Evolutionary conservation across 2,113 vertebrate genomes (phyloP).

Genomic region (Hypomesus transpacificus): DNA sequence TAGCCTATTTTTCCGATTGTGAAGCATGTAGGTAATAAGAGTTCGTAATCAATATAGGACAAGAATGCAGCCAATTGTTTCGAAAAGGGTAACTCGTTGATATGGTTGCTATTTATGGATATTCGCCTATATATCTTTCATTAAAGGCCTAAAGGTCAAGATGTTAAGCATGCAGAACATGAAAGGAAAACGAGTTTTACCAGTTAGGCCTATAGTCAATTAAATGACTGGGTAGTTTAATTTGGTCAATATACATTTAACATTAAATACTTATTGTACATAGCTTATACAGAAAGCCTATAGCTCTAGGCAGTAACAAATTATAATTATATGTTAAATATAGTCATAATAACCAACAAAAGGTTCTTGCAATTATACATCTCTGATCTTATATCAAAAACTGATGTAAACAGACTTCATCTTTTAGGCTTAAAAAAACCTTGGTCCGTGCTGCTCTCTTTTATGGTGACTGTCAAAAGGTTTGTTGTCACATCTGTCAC

Average conservation of each 20-base stretch:
- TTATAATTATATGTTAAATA: constrained; percentile 42
- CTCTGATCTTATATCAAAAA: not conserved
- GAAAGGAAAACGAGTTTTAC: not conserved
- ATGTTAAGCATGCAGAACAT: not conserved
- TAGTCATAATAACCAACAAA: constrained; percentile 24
- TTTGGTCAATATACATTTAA: constrained; percentile 9
- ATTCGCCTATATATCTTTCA: no score
- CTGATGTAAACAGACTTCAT: constrained; percentile 67
- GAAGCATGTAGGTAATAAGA: no score
- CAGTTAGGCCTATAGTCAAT: not conserved
- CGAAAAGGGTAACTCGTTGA: no score
- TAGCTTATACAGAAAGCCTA: not conserved
- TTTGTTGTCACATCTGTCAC: constrained; percentile 97
- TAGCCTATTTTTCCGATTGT: no score
- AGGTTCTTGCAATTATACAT: not conserved
- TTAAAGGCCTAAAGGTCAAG: no score
- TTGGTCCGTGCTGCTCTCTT: constrained; percentile 95
- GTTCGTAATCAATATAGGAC: no score
- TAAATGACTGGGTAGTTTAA: not conserved
- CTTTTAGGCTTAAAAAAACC: constrained; percentile 93
- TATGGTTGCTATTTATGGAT: no score
- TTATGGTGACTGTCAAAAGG: constrained; percentile 94
- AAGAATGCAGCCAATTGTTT: no score
- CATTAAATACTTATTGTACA: not conserved
- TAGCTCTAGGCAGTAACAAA: not conserved